Percentiles rank a stretch among this genome's conserved stretches.
Evolutionary conservation across 2,888 invertebrate species (phyloP).

Genomic region (Parnassius mnemosyne): DNA sequence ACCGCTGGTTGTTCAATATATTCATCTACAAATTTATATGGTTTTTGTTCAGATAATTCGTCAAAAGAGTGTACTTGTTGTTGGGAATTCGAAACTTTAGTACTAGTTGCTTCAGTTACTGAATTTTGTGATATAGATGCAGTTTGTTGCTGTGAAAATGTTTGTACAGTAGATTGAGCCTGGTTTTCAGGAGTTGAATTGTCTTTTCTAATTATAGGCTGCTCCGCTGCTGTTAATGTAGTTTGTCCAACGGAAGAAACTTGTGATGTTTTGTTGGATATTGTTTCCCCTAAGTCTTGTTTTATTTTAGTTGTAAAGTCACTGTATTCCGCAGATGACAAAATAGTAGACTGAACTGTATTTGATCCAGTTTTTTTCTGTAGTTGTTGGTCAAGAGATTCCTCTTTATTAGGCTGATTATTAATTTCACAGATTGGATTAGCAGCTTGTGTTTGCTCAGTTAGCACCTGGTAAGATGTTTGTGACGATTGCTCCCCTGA

Average conservation of each 20-base stretch:
- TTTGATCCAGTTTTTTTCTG: conserved; percentile 2
- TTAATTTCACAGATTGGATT: conserved; percentile 15
- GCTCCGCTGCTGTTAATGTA: conserved; percentile 5
- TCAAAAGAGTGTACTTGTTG: not conserved
- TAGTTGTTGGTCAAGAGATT: conserved; percentile 2
- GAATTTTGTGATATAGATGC: not conserved
- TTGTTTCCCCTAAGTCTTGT: conserved; percentile 8
- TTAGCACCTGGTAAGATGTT: conserved; percentile 29
- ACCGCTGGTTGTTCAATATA: too few relatives aligned
- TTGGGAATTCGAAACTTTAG: conserved; percentile 1
- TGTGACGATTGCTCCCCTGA: conserved; percentile 33
- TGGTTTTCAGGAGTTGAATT: not conserved
- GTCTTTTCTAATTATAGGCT: not conserved
- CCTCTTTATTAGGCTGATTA: conserved; percentile 20
- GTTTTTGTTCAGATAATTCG: conserved; percentile 1
- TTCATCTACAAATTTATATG: not conserved
- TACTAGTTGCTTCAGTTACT: not conserved
- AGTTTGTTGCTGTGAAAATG: conserved; percentile 3
- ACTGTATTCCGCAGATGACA: conserved; percentile 1
- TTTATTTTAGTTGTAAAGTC: conserved; percentile 5
- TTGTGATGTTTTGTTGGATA: conserved; percentile 7
- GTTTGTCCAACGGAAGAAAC: conserved; percentile 6
- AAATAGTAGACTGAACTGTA: conserved; percentile 4
- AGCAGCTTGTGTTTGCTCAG: conserved; percentile 23
- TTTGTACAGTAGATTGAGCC: not conserved